These are phyloP conservation scores for Pedionomus torquatus DNA, from an alignment of 2,113 vertebrate species.

Conservation along the genomic window DNA sequence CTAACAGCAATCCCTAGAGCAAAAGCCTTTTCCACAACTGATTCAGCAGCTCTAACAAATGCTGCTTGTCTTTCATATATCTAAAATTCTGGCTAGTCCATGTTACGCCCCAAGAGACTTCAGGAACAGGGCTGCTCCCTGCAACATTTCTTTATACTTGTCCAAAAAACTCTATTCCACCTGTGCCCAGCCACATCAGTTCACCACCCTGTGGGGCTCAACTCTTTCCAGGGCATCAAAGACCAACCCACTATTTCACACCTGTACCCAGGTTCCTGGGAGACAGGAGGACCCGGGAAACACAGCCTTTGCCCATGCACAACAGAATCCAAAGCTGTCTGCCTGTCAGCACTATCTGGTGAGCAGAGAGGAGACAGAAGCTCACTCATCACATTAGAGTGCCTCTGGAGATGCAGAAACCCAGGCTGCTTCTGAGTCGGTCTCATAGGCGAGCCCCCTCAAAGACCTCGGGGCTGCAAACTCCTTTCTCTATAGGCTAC, in stretches of 20 bases:
- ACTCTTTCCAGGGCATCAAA: neutral
- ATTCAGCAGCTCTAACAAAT: neutral
- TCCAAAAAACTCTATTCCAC: accelerated
- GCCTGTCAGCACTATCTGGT: neutral
- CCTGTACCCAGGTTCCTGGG: neutral
- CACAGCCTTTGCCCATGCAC: too few species aligned
- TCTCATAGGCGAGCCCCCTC: neutral
- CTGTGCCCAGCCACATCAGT: neutral
- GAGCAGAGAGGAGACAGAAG: neutral
- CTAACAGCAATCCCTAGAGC: neutral
- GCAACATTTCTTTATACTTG: accelerated
- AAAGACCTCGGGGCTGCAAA: neutral
- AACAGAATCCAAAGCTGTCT: neutral
- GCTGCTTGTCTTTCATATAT: neutral
- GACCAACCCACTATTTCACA: neutral
- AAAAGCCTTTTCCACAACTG: neutral
- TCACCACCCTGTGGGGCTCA: too few species aligned
- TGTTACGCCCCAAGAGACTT: neutral
- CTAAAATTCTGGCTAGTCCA: too few species aligned
- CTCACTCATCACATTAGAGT: neutral
- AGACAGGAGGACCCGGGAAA: neutral
- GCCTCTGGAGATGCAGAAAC: neutral
- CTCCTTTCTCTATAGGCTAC: neutral
- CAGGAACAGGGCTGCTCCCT: too few species aligned
- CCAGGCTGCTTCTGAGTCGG: neutral